These are phyloP conservation scores for Stratiolaelaps scimitus DNA, from an alignment of 1,140 invertebrate species.

Conservation along the genomic window DNA sequence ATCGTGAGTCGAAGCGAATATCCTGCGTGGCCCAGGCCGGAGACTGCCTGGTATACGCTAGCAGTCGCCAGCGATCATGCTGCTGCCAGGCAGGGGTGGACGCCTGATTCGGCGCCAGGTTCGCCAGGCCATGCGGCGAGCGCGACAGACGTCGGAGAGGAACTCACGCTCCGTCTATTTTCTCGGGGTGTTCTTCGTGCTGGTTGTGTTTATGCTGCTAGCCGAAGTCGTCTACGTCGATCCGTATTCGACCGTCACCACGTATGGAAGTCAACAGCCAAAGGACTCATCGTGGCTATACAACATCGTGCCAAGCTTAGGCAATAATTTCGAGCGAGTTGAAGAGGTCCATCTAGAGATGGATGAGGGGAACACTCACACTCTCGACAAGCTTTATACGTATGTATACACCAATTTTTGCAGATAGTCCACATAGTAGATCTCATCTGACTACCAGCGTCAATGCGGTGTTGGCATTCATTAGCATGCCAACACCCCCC, in stretches of 20 bases:
- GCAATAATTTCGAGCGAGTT: constrained; percentile 12
- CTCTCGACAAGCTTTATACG: constrained; percentile 21
- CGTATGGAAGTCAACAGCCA: constrained; percentile 3
- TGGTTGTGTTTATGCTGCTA: constrained; percentile 19
- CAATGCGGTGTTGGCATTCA: no score
- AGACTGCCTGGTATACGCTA: neutral
- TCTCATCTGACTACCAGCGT: no score
- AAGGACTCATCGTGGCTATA: constrained; percentile 22
- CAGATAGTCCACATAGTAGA: no score
- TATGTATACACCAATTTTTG: no score
- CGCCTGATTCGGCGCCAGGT: constrained; percentile 19
- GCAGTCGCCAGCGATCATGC: constrained; percentile 3
- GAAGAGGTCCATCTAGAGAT: constrained; percentile 25
- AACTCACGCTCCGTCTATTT: constrained; percentile 19
- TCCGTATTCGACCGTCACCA: constrained; percentile 11
- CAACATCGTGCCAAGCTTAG: constrained; percentile 19
- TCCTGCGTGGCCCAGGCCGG: no score
- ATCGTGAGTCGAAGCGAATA: neutral
- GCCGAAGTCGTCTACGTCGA: constrained; percentile 27
- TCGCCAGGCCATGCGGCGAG: constrained; percentile 7
- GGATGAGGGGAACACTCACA: neutral
- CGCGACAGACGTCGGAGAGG: constrained; percentile 14
- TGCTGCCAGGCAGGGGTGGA: constrained; percentile 2
- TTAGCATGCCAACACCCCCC: no score
- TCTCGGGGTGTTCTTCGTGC: constrained; percentile 11